Base-by-base conservation (phyloP, 2,797 vertebrate genomes). In the Perodicticus potto region DNA sequence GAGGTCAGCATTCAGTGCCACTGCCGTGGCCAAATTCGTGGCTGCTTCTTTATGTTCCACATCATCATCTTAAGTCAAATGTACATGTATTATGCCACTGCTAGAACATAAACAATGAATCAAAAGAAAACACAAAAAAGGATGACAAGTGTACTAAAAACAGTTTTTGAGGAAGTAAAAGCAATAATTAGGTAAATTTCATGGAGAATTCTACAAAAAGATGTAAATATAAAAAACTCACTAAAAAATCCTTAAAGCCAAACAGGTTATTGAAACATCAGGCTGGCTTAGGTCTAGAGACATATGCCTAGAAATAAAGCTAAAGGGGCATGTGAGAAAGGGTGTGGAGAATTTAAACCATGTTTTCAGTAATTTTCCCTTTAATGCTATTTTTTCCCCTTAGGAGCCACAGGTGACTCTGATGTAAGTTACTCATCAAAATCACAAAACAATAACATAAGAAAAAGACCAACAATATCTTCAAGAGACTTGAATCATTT, bases 341-440 rank as follows among this genome's bases (percentile, higher is more conserved):
- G 49, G 23, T 0, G 2, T 27, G 82, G 65, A 45, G 40, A 74
- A 74, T 5, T 14, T 43, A 17, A 89, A 69, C 7, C 0, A 65
- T n/a, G 61, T 43, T 85, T 69, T 14, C 34, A 43, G 57, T 65
- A 20, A 63, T 32, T 91, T 93, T 61, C 40, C 23, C 27, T 88
- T 91, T 92, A 55, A n/a, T 72, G 45, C 34, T 61, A 25, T 95
- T 91, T 40, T 55, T 8, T 17, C 2, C 61, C 69, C 37, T 76
- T 55, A 80, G 40, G 22, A 88, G 53, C 53, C 53, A 86, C 11
- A 61, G 53, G 45, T 69, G 61, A 87, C 53, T 89, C 3, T 49
- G 69, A 94, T 55, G 70, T 72, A 53, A 70, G 81, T 81, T 67
- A 93, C 5, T 89, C 55, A 92, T 70, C 72, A 84, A 96, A 85